These are phyloP conservation scores for Hirundichthys speculiger DNA, from an alignment of 2,113 vertebrate genomes.

Conservation along the genomic window DNA sequence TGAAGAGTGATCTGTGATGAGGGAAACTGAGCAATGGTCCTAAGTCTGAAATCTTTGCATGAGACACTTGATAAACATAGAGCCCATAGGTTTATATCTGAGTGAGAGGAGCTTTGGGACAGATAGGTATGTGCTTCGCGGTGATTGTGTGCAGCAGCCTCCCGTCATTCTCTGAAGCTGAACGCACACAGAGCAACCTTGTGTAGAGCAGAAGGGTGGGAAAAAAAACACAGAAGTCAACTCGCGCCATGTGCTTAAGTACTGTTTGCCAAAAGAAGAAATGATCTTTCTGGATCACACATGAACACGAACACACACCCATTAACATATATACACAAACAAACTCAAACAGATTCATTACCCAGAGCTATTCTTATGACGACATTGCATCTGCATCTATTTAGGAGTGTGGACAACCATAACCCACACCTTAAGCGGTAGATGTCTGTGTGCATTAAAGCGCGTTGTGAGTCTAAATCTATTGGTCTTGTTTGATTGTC, in stretches of 20 bases:
- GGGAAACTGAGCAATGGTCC: conserved; percentile 46
- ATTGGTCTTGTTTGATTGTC: too few relatives aligned
- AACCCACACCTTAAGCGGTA: too few relatives aligned
- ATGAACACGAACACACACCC: not conserved
- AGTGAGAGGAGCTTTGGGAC: conserved; percentile 61
- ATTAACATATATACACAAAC: too few relatives aligned
- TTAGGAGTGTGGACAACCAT: too few relatives aligned
- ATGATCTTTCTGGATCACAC: conserved; percentile 28
- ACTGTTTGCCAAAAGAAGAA: conserved; percentile 32
- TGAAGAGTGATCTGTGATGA: conserved; percentile 42
- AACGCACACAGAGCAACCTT: conserved; percentile 83
- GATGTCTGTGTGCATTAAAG: too few relatives aligned
- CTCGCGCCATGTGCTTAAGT: conserved; percentile 61
- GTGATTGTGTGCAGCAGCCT: conserved; percentile 69
- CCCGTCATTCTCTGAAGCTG: conserved; percentile 74
- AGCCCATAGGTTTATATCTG: conserved; percentile 65
- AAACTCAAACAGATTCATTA: too few relatives aligned
- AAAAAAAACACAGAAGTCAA: conserved; percentile 69
- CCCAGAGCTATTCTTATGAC: too few relatives aligned
- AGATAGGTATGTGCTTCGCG: conserved; percentile 76
- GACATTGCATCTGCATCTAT: too few relatives aligned
- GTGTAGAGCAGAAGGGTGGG: conserved; percentile 71
- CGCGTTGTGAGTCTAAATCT: too few relatives aligned
- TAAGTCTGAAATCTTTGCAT: conserved; percentile 67
- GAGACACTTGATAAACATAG: conserved; percentile 74